A percentile compares a stretch with the other conserved stretches of the same genome.
phyloP scores from a whole-genome alignment of 2,888 invertebrate species.

The Mesopsocus fuscifrons region DNA sequence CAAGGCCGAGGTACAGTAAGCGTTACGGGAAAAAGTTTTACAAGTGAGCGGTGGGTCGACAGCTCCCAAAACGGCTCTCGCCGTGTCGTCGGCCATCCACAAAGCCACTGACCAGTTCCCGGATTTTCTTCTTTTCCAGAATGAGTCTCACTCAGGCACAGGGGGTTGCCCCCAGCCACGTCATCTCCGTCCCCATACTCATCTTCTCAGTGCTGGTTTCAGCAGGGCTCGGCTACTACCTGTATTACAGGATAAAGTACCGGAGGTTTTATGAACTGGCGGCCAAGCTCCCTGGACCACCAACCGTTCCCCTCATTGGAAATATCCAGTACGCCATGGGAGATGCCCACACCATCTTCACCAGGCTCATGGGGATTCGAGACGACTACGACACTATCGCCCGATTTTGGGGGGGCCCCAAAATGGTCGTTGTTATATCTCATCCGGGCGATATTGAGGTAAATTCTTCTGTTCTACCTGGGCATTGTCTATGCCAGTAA shows the following conservation, averaged over 20 bases:
- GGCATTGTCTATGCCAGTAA: too few species aligned
- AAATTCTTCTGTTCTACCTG: too few species aligned
- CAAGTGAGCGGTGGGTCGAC: too few species aligned
- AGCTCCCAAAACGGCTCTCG: too few species aligned
- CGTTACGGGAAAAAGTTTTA: too few species aligned
- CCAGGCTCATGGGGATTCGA: constrained; percentile 34
- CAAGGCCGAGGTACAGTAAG: too few species aligned
- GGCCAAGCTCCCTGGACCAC: constrained; percentile 50
- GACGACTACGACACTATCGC: constrained; percentile 36
- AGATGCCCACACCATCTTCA: constrained; percentile 32
- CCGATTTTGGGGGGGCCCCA: constrained; percentile 58
- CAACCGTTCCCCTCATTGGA: constrained; percentile 51
- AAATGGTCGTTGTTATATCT: constrained; percentile 28
- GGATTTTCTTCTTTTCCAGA: background rate
- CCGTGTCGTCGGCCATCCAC: too few species aligned
- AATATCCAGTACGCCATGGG: constrained; percentile 56
- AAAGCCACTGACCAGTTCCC: too few species aligned
- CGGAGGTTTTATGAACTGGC: constrained; percentile 38
- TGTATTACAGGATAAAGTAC: constrained; percentile 39
- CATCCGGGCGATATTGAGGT: constrained; percentile 22
- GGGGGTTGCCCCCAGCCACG: background rate
- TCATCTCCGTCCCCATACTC: constrained; percentile 40
- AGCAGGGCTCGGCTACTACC: constrained; percentile 45
- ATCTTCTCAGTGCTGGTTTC: constrained; percentile 56
- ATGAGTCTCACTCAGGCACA: constrained; percentile 3